Evolutionary conservation across 1,140 invertebrate species (phyloP), one percentile per base, ranked within the genome.

Genomic region (Psix sp.): DNA sequence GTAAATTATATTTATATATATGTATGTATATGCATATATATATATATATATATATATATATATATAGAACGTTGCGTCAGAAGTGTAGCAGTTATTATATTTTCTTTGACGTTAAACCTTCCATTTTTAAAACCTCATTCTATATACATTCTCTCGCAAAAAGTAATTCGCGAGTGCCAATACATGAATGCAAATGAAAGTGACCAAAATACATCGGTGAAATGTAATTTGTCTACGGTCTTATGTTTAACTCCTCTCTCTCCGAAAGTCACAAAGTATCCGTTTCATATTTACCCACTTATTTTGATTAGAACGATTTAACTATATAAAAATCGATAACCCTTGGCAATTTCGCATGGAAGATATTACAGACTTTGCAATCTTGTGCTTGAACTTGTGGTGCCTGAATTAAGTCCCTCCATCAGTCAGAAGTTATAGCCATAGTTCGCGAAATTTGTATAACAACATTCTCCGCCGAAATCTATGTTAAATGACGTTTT

Each of bases 321-420:
- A 13, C 65, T 59, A 67, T 52, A 35, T 59, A 54, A 70, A 60
- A 70, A 70, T 56, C 48, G 40, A 51, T 46, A 68, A 60, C 49
- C 56, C 46, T 48, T 60, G 36, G 33, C 42, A 40, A 68, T 56
- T 54, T 54, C 20, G 35, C 24, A 29, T 60, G 66, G 66, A 71
- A 71, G 67, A 71, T 56, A 71, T 71, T 56, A 63, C 67, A 63
- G 57, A 57, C 57, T 71, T 71, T 71, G 33, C 49, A 33, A 54
- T 57, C 57, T 48, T 45, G 33, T 51, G 45, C 36, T 59, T 39
- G 40, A 70, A 48, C 46, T 48, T 46, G 10, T 11, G 38, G 36
- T 46, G 68, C 39, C 68, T 57, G 59, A 29, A 71, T 63, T 46
- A 54, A 48, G 49, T 71, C 46, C 67, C 56, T 51, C 16, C 26